These are phyloP conservation scores for Silurus lanzhouensis DNA, from an alignment of 2,797 vertebrate genomes.

Conservation along the genomic window DNA sequence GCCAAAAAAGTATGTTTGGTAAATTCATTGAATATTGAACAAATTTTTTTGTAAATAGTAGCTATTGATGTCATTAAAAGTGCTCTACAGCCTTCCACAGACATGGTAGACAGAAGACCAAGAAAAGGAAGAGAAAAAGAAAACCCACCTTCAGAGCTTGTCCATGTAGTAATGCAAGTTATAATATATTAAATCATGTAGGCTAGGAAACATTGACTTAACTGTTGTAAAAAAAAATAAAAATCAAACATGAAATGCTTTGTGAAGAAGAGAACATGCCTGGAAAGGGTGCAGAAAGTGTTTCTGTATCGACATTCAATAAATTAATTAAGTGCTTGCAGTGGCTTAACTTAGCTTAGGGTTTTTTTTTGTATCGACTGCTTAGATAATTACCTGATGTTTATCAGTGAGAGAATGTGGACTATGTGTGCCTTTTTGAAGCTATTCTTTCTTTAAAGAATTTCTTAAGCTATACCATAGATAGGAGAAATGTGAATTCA, in stretches of 20 bases:
- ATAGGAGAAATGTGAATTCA: no score
- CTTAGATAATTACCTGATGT: conserved; percentile 3
- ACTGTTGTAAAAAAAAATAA: not conserved
- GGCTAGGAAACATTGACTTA: not conserved
- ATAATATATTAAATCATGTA: not conserved
- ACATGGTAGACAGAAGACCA: no score
- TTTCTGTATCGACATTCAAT: not conserved
- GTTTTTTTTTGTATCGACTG: not conserved
- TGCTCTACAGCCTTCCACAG: no score
- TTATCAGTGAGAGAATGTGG: not conserved
- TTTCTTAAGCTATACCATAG: not conserved
- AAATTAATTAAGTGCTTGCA: not conserved
- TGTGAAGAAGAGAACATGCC: not conserved
- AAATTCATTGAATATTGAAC: no score
- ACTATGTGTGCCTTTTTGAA: not conserved
- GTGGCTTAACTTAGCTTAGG: not conserved
- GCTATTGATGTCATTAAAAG: no score
- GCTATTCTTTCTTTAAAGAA: not conserved
- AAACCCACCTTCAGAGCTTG: no score
- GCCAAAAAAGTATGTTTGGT: no score
- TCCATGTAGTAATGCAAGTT: not conserved
- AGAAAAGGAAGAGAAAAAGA: no score
- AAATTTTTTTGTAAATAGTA: no score
- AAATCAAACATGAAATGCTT: not conserved
- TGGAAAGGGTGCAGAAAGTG: not conserved